Evolutionary conservation across 2,113 vertebrate species (phyloP), one percentile per base, ranked within the genome.

Genomic region (Oostethus manadensis): DNA sequence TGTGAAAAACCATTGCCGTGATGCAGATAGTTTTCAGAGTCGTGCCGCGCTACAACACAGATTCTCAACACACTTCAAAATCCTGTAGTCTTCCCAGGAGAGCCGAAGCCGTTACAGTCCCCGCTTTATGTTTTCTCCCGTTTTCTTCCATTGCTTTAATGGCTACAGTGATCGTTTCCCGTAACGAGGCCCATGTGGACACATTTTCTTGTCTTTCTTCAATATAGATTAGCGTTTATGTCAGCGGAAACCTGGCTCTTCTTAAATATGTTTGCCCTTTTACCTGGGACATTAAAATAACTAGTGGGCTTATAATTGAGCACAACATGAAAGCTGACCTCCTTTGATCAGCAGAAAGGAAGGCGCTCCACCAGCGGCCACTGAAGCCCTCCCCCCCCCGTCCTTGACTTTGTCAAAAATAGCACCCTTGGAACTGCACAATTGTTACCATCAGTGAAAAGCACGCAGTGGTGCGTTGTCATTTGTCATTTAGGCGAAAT

Each of bases 371-470:
- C 67, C 58, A 61, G 64, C 73, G 17, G 66, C 67, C 46, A 16
- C 56, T 57, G 15, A n/a, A 68, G 26, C 26, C 3, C 26, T 6
- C 26, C 26, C 35, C 35, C 51, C 74, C 62, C 74, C 44, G 70
- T 51, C 81, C 80, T 86, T 80, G 83, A 81, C 82, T 83, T 81
- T 33, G 71, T 85, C 76, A 74, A 51, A 76, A 75, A 64, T 54
- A 73, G 84, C 75, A 66, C 58, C 60, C 80, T 78, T 78, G 66
- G 68, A 71, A 76, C 62, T 65, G 72, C 58, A 55, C 63, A 57
- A 66, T 83, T 74, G 69, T 73, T 87, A 63, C 68, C 78, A 74
- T 76, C 70, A 47, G 69, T 48, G 44, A 59, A 70, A 63, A 17
- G 56, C 75, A 77, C 69, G 22, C 8, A n/a, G 18, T 57, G 44